A percentile compares a stretch with the other conserved stretches of the same genome.
Conservation (phyloP, 2,888 invertebrate genomes). For the Athalia cordata region DNA sequence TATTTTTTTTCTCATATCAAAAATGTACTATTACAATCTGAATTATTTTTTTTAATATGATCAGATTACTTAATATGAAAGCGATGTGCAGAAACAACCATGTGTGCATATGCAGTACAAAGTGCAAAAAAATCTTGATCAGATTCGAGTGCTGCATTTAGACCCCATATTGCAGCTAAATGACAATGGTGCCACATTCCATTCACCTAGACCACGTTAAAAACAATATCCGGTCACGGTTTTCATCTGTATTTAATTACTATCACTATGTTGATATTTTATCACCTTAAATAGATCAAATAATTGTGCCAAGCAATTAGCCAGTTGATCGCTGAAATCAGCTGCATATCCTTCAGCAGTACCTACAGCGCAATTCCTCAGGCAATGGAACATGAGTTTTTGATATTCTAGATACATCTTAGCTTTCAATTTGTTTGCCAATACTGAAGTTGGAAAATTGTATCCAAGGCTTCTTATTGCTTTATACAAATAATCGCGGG, state of each 20-base stretch:
- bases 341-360: conserved; percentile 66
- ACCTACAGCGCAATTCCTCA: conserved; percentile 59
- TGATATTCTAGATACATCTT: conserved; percentile 63
- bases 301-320: conserved; percentile 72
- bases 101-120: conserved; percentile 76
- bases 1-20: background rate
- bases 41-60: too few species aligned
- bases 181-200: conserved; percentile 73
- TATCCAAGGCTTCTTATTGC: conserved; percentile 72
- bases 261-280: too few species aligned
- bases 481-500: conserved; percentile 65
- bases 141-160: conserved; percentile 75
- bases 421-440: conserved; percentile 61
- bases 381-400: conserved; percentile 64
- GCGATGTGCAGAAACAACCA: conserved; percentile 72
- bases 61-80: conserved; percentile 59
- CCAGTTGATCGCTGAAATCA: conserved; percentile 73
- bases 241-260: too few species aligned
- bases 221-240: too few species aligned
- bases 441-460: conserved; percentile 68
- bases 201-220: conserved; percentile 55
- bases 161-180: conserved; percentile 77
- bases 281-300: conserved; percentile 72
- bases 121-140: conserved; percentile 76
- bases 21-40: too few species aligned